Conservation (phyloP, 2,113 vertebrate genomes). For the Maccullochella peelii region DNA sequence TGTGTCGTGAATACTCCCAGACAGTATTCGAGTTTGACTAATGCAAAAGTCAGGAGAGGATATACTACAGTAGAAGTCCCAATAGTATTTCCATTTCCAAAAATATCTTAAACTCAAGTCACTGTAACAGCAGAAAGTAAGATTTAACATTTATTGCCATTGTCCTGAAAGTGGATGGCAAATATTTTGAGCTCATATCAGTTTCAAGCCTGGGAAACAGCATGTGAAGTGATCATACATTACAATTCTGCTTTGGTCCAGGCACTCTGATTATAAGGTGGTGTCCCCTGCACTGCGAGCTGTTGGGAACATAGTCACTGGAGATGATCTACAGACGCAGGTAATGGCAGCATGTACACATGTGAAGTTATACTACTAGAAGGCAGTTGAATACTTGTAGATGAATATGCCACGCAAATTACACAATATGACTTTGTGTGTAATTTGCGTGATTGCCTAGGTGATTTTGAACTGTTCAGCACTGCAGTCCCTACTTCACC, state of each 20-base stretch:
- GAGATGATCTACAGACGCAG: conserved; percentile 98
- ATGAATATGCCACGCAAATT: neutral
- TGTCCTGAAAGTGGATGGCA: neutral
- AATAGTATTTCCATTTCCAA: neutral
- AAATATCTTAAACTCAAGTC: neutral
- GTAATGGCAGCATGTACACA: conserved; percentile 72
- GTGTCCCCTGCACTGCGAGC: conserved; percentile 96
- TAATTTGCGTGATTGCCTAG: conserved; percentile 73
- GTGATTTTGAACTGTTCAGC: conserved; percentile 98
- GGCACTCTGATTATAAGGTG: conserved; percentile 97
- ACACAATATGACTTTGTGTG: conserved; percentile 19
- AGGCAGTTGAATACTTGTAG: neutral
- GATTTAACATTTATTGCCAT: neutral
- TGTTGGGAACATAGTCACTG: conserved; percentile 97
- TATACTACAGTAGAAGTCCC: neutral
- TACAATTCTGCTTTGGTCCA: conserved; percentile 75
- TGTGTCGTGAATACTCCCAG: neutral
- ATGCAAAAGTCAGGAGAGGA: neutral
- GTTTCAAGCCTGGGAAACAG: neutral
- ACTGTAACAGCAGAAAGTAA: neutral
- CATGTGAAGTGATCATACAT: neutral
- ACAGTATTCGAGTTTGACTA: neutral
- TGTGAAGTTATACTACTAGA: neutral
- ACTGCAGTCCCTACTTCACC: conserved; percentile 94
- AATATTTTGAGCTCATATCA: neutral